Percentiles rank a stretch among this genome's conserved stretches.
These are phyloP conservation scores for Trematomus loennbergii DNA, from an alignment of 2,113 vertebrate species.

Conservation along the genomic window DNA sequence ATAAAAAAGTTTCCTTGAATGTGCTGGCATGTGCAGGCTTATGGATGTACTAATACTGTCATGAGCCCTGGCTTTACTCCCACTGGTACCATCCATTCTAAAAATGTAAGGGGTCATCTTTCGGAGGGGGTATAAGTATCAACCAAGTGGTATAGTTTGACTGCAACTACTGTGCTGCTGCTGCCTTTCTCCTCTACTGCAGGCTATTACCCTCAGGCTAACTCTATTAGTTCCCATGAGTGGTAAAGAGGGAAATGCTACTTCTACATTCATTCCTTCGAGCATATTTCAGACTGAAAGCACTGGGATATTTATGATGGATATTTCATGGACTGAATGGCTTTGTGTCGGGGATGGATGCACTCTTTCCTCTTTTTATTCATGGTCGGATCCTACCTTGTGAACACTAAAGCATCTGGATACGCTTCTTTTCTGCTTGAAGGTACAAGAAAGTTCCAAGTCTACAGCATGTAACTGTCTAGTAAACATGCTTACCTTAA, in stretches of 20 bases:
- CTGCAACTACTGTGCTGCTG: constrained; percentile 31
- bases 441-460: background rate
- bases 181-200: constrained; percentile 37
- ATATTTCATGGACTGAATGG: constrained; percentile 54
- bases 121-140: constrained; percentile 22
- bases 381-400: constrained; percentile 5
- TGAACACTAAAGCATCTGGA: constrained; percentile 8
- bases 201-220: constrained; percentile 66
- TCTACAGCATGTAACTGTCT: background rate
- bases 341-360: constrained; percentile 46
- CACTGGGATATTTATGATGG: constrained; percentile 63
- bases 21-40: background rate
- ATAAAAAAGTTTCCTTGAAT: background rate
- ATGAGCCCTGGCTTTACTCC: background rate
- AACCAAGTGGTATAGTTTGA: constrained; percentile 45
- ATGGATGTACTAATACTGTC: background rate
- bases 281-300: constrained; percentile 52
- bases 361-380: constrained; percentile 30
- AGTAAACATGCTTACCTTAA: background rate
- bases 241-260: constrained; percentile 45
- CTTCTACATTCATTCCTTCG: constrained; percentile 57
- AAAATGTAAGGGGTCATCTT: constrained; percentile 34
- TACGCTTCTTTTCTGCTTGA: background rate
- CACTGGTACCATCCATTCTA: constrained; percentile 6
- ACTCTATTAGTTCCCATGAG: constrained; percentile 69